Conservation (phyloP, 1,140 invertebrate genomes). For the Sitobion miscanthi region DNA sequence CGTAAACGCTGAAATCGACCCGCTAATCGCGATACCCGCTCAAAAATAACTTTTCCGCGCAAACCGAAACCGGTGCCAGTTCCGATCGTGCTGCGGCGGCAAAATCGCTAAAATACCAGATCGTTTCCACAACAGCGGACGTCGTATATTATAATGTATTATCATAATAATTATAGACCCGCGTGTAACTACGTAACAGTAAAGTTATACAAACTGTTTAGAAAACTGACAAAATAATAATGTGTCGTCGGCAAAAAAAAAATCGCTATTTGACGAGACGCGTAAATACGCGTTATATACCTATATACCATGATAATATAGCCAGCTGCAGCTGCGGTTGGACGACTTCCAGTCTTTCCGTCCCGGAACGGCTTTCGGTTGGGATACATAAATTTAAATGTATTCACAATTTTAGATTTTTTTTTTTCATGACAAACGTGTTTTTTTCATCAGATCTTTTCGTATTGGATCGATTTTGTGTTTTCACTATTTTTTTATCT, state of each 20-base stretch:
- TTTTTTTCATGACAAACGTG: not conserved
- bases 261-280: not conserved
- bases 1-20: constrained; percentile 33
- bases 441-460: not conserved
- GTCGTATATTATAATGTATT: not conserved
- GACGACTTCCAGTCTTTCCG: constrained; percentile 6
- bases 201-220: not conserved
- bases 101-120: not conserved
- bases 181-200: not conserved
- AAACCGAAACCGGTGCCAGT: not conserved
- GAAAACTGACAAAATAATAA: constrained; percentile 2
- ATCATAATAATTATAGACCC: not conserved
- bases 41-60: constrained; percentile 24
- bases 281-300: not conserved
- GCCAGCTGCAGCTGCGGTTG: not conserved
- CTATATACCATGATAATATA: not conserved
- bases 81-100: not conserved
- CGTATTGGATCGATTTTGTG: not conserved
- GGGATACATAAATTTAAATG: not conserved
- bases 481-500: not conserved
- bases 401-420: not conserved
- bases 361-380: not conserved
- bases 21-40: constrained; percentile 31
- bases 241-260: not conserved
- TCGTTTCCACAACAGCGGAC: not conserved